Base-by-base conservation (phyloP, 2,113 vertebrate genomes). In the Catharus bicknelli region DNA sequence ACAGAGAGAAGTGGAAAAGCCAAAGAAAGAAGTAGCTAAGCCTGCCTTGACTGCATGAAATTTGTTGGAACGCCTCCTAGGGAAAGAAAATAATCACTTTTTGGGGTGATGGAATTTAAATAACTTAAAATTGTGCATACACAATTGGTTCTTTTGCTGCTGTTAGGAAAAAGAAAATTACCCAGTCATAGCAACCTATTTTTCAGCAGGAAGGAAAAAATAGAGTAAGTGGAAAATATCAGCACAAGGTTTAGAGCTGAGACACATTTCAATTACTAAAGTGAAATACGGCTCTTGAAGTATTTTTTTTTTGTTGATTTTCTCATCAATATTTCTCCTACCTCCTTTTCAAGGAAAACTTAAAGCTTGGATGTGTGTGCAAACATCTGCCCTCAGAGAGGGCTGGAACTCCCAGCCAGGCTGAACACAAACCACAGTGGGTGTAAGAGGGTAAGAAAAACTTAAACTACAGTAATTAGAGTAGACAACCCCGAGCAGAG, bases 101-200 rank as follows among this genome's bases (percentile, higher is more conserved):
- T 96, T 90, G 93, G 42, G 90, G 90, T 18, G 3, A 97, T 96
- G 84, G 92, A 96, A 96, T 97, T 97, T 96, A 95, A 97, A 97
- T 96, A 97, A 96, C 94, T 97, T 94, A 97, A 96, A 91, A 91
- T 51, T 78, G 69, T 93, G 80, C 73, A 86, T 95, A 95, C 57
- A 89, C 32, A 96, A 94, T 97, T 77, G 77, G 54, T 93, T 95
- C 86, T 87, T 96, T 90, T 93, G 89, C 81, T 72, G 43, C 68
- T 91, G 80, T 93, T 96, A 92, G 64, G 91, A 80, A 66, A 90
- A 94, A 80, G 63, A 82, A 85, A 95, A 90, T 94, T 76, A 79
- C 15, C 83, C 72, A 83, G 59, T 81, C 83, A 90, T 67, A 88
- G 59, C 59, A 93, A 77, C 79, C 7, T 88, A 74, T 91, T 95